phyloP scores from a whole-genome alignment of 1,140 invertebrate species.

The Melipona quadrifasciata region DNA sequence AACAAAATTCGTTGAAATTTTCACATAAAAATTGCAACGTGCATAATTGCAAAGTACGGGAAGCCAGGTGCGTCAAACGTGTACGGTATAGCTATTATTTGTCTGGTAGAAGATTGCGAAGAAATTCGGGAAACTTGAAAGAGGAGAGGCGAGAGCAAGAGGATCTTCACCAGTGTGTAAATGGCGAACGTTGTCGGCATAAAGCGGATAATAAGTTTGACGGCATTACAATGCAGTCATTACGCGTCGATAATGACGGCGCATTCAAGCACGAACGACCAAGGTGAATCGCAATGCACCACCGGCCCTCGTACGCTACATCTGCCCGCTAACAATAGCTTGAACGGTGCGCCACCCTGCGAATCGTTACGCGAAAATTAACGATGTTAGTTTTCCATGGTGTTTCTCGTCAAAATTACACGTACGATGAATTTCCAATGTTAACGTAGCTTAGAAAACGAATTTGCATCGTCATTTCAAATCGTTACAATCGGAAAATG shows the following conservation, averaged over 20 bases:
- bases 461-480: not conserved
- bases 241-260: slow-evolving; percentile 74
- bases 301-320: slow-evolving; percentile 59
- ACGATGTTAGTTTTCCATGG: slow-evolving; percentile 10
- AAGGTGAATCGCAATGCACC: slow-evolving; percentile 66
- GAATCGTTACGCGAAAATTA: slow-evolving; percentile 55
- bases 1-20: not conserved
- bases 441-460: too few species aligned
- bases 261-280: slow-evolving; percentile 70
- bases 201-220: slow-evolving; percentile 68
- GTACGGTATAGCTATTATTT: not conserved
- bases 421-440: not conserved
- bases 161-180: not conserved
- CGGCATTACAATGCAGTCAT: slow-evolving; percentile 73
- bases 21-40: not conserved
- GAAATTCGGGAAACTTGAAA: not conserved
- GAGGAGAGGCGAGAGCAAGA: too few species aligned
- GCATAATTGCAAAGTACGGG: not conserved
- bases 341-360: slow-evolving; percentile 49
- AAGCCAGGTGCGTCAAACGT: not conserved
- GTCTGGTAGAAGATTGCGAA: not conserved
- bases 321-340: slow-evolving; percentile 70
- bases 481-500: not conserved
- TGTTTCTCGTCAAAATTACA: slow-evolving; percentile 13
- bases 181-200: not conserved